Base-by-base conservation (phyloP, 2,888 invertebrate genomes). In the Melieria omissa region DNA sequence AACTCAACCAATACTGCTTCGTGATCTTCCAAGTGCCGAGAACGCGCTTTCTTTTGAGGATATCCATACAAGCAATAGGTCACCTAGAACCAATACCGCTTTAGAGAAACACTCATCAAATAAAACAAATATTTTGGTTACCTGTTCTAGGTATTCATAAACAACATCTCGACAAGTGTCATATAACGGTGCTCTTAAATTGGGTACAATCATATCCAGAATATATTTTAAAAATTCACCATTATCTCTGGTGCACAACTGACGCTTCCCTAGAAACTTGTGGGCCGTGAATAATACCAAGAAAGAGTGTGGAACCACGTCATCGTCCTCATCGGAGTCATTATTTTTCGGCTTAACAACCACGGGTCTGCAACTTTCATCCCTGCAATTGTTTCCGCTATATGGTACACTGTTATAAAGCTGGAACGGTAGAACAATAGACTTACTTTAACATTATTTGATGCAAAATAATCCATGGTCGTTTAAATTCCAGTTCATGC, bases 381-480 rank as follows among this genome's bases (percentile, higher is more conserved):
- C 92, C 80, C 92, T 90, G 44, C 16, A 74, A 9, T 14, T 8
- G 4, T 52, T 52, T 6, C 14, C 9, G 52, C 4, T 49, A 49
- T 9, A 10, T n/a, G n/a, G n/a, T n/a, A 52, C 7, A n/a, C 52
- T 52, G 52, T 52, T n/a, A n/a, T 5, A n/a, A 52, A 52, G 8
- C 49, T 49, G 49, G 12, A 8, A 12, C 60, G 12, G n/a, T 60
- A 4, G 8, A 46, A 9, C 6, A 62, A 55, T 63, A 29, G n/a
- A 29, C 47, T 81, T 82, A 89, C 89, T 90, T 88, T 75, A 93
- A 90, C 65, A 96, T 88, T 76, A 96, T 90, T 79, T 92, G 92
- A 87, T 96, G 94, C 78, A 97, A 88, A 71, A 97, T 88, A 72
- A 95, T 92, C 96, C 96, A 96, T 5, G 95, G 94, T 5, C 90